A percentile compares a stretch with the other conserved stretches of the same genome.
phyloP scores from a whole-genome alignment of 2,113 vertebrate genomes.

The Mola mola region DNA sequence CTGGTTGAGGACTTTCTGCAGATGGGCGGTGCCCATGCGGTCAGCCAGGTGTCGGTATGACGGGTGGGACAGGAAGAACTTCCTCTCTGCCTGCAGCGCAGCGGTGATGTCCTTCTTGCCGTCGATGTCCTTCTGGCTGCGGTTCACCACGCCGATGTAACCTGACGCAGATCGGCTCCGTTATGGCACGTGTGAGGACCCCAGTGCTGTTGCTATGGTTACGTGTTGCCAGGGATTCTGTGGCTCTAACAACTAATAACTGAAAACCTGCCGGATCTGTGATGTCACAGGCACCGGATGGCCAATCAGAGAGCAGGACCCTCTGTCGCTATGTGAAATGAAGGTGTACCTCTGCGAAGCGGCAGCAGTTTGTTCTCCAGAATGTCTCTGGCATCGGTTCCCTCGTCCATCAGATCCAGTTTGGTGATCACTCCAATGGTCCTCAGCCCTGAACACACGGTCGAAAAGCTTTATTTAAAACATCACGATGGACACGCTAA shows the following conservation, averaged over 20 bases:
- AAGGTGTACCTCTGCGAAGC: constrained; percentile 87
- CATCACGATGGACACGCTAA: no score
- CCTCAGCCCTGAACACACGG: constrained; percentile 83
- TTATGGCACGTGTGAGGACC: not conserved
- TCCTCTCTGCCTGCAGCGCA: constrained; percentile 91
- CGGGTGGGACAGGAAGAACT: constrained; percentile 94
- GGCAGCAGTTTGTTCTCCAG: constrained; percentile 96
- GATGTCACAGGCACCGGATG: not conserved
- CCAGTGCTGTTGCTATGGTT: not conserved
- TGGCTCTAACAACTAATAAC: no score
- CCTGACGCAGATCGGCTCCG: constrained; percentile 64
- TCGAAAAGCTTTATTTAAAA: no score
- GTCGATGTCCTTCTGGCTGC: constrained; percentile 91
- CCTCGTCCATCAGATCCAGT: constrained; percentile 97
- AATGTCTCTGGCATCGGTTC: constrained; percentile 93
- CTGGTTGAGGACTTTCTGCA: constrained; percentile 95
- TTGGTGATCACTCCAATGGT: constrained; percentile 98
- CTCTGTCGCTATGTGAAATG: not conserved
- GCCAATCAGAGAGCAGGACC: constrained; percentile 1
- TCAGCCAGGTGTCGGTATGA: constrained; percentile 94
- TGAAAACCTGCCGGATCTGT: no score
- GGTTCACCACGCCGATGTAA: constrained; percentile 88
- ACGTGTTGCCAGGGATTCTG: no score
- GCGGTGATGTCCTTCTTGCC: constrained; percentile 95
- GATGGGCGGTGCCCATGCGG: constrained; percentile 93